These are phyloP conservation scores for Stenopsyche tienmushanensis DNA, from an alignment of 1,140 invertebrate genomes.

Conservation along the genomic window DNA sequence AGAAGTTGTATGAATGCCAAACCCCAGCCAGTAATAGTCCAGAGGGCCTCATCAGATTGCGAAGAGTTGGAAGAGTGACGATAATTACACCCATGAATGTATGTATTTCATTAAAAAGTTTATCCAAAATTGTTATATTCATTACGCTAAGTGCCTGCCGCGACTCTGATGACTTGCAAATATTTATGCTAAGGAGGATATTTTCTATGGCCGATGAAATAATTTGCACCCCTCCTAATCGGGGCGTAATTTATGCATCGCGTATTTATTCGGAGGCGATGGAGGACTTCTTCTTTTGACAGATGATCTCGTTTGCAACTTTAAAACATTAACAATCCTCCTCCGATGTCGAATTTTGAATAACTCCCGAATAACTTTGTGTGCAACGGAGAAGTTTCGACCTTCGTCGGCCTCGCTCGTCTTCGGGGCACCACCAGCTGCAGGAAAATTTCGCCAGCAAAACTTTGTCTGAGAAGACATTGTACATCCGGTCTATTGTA, in stretches of 20 bases:
- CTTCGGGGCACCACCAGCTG: conserved; percentile 1
- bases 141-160: conserved; percentile 4
- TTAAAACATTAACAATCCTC: neutral
- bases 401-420: neutral
- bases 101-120: neutral
- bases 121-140: neutral
- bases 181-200: neutral
- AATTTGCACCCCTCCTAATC: conserved; percentile 9
- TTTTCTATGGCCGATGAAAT: conserved; percentile 10
- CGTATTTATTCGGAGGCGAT: neutral
- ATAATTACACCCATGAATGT: neutral
- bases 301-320: neutral
- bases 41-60: neutral
- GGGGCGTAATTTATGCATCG: conserved; percentile 15
- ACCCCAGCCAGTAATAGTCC: too few relatives aligned
- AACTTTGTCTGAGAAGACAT: conserved; percentile 2
- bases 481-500: conserved; percentile 12
- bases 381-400: neutral
- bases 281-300: neutral
- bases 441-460: neutral
- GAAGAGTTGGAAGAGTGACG: neutral
- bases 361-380: neutral
- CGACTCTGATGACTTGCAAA: neutral
- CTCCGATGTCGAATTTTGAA: neutral
- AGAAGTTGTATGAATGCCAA: too few relatives aligned